Conservation (phyloP, 2,797 vertebrate genomes). For the Antennarius maculatus region DNA sequence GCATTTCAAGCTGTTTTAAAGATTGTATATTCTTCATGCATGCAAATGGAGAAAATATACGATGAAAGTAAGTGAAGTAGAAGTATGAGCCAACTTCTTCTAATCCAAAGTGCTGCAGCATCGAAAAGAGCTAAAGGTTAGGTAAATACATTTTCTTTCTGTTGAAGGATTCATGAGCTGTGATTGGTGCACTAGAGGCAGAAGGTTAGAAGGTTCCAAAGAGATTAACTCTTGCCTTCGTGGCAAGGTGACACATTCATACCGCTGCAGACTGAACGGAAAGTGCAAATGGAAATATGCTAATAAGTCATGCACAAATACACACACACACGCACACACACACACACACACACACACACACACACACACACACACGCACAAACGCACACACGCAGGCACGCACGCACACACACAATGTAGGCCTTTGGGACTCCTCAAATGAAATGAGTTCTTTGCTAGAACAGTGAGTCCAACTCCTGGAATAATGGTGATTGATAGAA, state of each 20-base stretch:
- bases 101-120: conserved; percentile 7
- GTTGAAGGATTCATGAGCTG: conserved; percentile 27
- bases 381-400: background rate
- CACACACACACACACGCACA: conserved; percentile 7
- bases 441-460: conserved; percentile 15
- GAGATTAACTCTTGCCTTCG: conserved; percentile 37
- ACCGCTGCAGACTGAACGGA: conserved; percentile 5
- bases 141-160: conserved; percentile 30
- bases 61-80: background rate
- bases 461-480: conserved; percentile 9
- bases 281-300: conserved; percentile 13
- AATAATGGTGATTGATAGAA: conserved; percentile 18
- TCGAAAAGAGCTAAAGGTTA: conserved; percentile 33
- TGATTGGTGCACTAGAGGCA: conserved; percentile 2
- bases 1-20: conserved; percentile 7
- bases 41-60: conserved; percentile 2
- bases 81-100: background rate
- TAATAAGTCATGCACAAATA: conserved; percentile 21
- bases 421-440: conserved; percentile 8
- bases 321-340: conserved; percentile 11
- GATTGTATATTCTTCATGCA: background rate
- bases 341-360: conserved; percentile 9
- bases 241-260: conserved; percentile 9
- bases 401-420: conserved; percentile 4
- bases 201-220: conserved; percentile 19